phyloP scores from a whole-genome alignment of 2,113 vertebrate genomes.

The Petroica traversi region DNA sequence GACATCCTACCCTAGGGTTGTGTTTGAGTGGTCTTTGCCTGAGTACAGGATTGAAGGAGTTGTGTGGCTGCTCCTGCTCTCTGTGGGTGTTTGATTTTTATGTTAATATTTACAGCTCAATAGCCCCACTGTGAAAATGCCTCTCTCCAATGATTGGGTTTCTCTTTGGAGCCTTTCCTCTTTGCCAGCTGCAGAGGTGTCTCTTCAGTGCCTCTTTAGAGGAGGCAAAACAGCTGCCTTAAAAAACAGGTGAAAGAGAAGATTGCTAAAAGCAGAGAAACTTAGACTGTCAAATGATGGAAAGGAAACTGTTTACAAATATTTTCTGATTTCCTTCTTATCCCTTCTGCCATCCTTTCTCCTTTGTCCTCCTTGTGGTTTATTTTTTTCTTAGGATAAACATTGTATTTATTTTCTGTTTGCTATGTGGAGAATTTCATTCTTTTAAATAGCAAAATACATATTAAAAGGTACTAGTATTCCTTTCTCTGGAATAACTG shows the following conservation, averaged over 20 bases:
- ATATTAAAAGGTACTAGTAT: background rate
- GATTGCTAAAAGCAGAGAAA: background rate
- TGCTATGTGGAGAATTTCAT: background rate
- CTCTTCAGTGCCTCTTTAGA: background rate
- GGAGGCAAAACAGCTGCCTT: background rate
- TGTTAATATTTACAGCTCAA: background rate
- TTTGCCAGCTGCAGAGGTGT: background rate
- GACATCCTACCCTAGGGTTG: background rate
- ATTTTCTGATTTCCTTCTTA: slow-evolving; percentile 2
- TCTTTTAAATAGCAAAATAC: slow-evolving; percentile 10
- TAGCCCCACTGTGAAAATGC: background rate
- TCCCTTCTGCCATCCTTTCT: background rate
- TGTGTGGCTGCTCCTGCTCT: background rate
- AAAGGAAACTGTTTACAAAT: slow-evolving; percentile 17
- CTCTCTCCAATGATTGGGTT: background rate
- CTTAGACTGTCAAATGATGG: background rate
- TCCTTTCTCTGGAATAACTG: background rate
- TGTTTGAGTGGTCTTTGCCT: background rate
- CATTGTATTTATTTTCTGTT: background rate
- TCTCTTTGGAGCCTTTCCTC: background rate
- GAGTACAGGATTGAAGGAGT: background rate
- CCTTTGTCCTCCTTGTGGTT: slow-evolving; percentile 8
- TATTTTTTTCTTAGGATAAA: slow-evolving; percentile 8
- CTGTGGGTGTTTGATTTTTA: background rate
- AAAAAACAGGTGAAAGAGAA: background rate